Evolutionary conservation across 2,888 invertebrate genomes (phyloP).

Genomic region (Lottia scabra): DNA sequence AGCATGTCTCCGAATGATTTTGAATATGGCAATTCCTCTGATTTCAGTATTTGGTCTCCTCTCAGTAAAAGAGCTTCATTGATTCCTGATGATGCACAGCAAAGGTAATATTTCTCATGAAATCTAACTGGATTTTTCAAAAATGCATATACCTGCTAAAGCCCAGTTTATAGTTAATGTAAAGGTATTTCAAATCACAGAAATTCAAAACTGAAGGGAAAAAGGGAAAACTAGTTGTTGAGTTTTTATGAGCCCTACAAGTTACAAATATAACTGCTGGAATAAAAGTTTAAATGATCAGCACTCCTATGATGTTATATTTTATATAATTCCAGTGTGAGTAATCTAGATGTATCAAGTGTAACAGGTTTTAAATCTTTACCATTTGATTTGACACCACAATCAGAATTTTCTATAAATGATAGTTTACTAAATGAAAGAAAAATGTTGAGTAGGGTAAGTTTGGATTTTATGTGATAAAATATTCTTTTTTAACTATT

Average conservation of each 20-base stretch:
- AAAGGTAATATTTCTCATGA: constrained; percentile 19
- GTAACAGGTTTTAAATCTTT: constrained; percentile 25
- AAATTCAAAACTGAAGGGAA: too few species aligned
- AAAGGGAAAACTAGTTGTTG: too few species aligned
- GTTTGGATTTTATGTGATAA: too few species aligned
- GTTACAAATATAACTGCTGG: too few species aligned
- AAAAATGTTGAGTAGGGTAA: constrained; percentile 47
- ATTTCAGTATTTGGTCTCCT: neutral
- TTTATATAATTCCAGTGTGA: constrained; percentile 24
- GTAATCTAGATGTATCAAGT: constrained; percentile 32
- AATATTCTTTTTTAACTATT: neutral
- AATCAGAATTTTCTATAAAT: constrained; percentile 55
- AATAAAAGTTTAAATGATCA: too few species aligned
- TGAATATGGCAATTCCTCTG: constrained; percentile 27
- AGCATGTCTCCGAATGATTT: constrained; percentile 26
- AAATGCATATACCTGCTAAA: too few species aligned
- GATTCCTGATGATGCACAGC: constrained; percentile 19
- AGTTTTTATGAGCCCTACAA: too few species aligned
- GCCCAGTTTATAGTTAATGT: neutral
- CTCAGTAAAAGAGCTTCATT: constrained; percentile 15
- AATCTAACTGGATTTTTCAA: neutral
- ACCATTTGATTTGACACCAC: constrained; percentile 64
- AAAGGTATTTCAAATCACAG: neutral
- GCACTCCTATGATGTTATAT: neutral
- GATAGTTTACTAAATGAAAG: constrained; percentile 51